phyloP scores from a whole-genome alignment of 2,113 vertebrate genomes.

The Channa argus region DNA sequence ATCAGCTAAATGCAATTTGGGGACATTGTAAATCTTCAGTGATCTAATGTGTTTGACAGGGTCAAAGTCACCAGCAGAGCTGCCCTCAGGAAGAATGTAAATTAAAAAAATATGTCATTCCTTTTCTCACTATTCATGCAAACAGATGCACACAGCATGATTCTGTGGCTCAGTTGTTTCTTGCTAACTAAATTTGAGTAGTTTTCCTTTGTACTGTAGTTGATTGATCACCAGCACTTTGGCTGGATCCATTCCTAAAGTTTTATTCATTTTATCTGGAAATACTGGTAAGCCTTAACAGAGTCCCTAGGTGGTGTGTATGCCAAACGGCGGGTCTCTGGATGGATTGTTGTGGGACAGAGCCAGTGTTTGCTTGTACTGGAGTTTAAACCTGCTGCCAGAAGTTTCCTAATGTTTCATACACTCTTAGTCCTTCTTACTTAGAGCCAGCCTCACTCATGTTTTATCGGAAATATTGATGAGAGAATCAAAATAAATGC shows the following conservation, averaged over 20 bases:
- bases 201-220: constrained; percentile 42
- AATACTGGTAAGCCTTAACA: constrained; percentile 67
- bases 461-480: constrained; percentile 70
- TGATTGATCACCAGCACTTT: constrained; percentile 54
- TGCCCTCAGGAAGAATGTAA: constrained; percentile 2
- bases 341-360: constrained; percentile 21
- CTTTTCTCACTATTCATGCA: constrained; percentile 1
- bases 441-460: constrained; percentile 30
- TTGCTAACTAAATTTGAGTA: constrained; percentile 17
- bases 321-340: constrained; percentile 51
- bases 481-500: constrained; percentile 66
- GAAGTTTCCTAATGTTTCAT: constrained; percentile 67
- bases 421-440: constrained; percentile 7
- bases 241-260: constrained; percentile 46
- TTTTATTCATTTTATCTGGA: constrained; percentile 63
- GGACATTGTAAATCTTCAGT: constrained; percentile 16
- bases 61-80: constrained; percentile 11
- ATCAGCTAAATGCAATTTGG: constrained; percentile 16
- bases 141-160: constrained; percentile 18
- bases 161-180: constrained; percentile 20
- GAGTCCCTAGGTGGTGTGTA: constrained; percentile 30
- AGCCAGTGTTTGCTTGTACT: constrained; percentile 68
- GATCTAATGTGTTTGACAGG: constrained; percentile 19
- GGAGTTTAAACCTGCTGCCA: constrained; percentile 50
- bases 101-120: constrained; percentile 16